Base-by-base conservation (phyloP, 1,140 invertebrate species). In the Rhagoletis pomonella region DNA sequence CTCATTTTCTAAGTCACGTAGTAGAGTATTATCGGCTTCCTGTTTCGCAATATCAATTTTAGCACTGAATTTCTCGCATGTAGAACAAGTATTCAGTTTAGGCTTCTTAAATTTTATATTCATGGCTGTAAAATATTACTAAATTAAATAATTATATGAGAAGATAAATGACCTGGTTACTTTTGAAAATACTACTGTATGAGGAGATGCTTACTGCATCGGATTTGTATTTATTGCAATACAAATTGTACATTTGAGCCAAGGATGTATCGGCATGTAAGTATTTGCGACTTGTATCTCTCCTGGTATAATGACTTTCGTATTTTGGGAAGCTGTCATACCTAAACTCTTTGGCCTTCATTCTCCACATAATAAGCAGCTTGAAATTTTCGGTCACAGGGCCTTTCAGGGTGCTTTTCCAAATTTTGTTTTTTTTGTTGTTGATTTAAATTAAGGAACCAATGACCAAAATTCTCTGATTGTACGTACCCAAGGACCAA, bases 241-340 rank as follows among this genome's bases (percentile, higher is more conserved):
- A 85, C 58, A 60, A 60, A 4, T 59, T 85, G 10, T 85, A 60
- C 81, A 85, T 85, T 59, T 59, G 81, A n/a, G 81, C 5, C 19
- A 85, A 19, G 17, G 55, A 85, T 59, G 58, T 58, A 9, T 58
- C 81, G 44, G 81, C 81, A 85, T 85, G 50, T 19, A 85, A 85
- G n/a, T 85, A 85, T 59, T 85, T 58, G 50, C 81, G 29, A 59
- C 50, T 85, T 85, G 81, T 85, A 85, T 59, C 81, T 59, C 50
- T 85, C 81, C 81, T 85, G 7, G 50, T n/a, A 59, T 85, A 85
- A n/a, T 85, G 50, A 85, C 47, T 85, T 85, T 85, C 81, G 55
- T 59, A 85, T 58, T 59, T 85, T 58, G 50, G 50, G 44, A 85
- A 59, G 81, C 55, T 60, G n/a, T 85, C 69, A 73, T 4, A 73